Evolutionary conservation across 2,113 vertebrate genomes (phyloP), one percentile per base, ranked within the genome.

Genomic region (Actenoides lindsayi): DNA sequence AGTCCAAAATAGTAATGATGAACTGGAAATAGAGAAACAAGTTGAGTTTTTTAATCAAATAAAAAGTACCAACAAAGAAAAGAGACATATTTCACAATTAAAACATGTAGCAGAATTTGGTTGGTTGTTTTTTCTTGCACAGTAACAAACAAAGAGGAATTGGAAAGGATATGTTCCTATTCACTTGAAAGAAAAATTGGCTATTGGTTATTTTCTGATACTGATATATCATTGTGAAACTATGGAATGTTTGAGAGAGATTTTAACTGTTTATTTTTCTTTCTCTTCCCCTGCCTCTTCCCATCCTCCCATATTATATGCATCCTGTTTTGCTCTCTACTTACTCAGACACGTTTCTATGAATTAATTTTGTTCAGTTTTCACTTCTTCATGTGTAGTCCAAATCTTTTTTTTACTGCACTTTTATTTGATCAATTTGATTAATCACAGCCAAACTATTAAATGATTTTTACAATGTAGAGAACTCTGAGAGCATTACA

Each of bases 81-180:
- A 44, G 23, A 7, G 8, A 46, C 10, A 39, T 83, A 92, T 85
- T 91, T 88, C 68, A 82, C 57, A 50, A 39, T 63, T 69, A 31
- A 74, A 88, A 2, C 0, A 0, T 57, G 16, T 51, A 90, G 23
- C 19, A 79, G 24, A 63, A 70, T 31, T 4, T 73, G 42, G 42
- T 42, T 42, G 42, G 42, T 42, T 42, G 15, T 14, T 42, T 42
- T 15, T 42, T 42, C 14, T 42, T 42, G 42, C 42, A 30, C 15
- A 27, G 82, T 84, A 93, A 68, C 6, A 89, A 93, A 39, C 16
- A 67, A 71, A 88, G 30, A 74, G 13, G 30, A 82, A 70, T 73
- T 51, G 44, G 31, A 76, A 74, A 64, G 8, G 9, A 46, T 76
- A 60, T 23, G 7, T 70, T 95, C 13, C 63, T 85, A 60, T 41